Percentiles rank a stretch among this genome's conserved stretches.
Conservation (phyloP, 2,797 vertebrate species). For the Hoplostethus atlanticus region DNA sequence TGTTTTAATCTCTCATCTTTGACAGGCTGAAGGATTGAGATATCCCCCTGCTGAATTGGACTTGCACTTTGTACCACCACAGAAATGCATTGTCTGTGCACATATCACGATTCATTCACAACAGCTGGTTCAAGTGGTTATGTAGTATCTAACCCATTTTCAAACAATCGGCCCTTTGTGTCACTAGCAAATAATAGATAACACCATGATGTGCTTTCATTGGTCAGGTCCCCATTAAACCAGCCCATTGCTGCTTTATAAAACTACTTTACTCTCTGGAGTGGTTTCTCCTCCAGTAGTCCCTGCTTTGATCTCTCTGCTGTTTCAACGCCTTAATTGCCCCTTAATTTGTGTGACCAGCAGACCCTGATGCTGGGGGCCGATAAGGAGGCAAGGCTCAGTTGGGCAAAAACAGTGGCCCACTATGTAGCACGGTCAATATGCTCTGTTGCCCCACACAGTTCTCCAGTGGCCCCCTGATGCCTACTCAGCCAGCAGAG, state of each 20-base stretch:
- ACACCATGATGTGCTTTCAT: conserved; percentile 51
- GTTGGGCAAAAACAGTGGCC: conserved; percentile 78
- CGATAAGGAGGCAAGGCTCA: conserved; percentile 74
- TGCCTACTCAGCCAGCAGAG: conserved; percentile 38
- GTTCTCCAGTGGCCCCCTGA: conserved; percentile 50
- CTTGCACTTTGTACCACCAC: not conserved
- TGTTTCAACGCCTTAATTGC: conserved; percentile 79
- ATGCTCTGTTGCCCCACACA: conserved; percentile 62
- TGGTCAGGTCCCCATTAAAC: conserved; percentile 57
- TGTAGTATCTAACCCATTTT: conserved; percentile 22
- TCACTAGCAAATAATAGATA: conserved; percentile 37
- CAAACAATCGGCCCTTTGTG: conserved; percentile 46
- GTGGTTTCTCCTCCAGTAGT: conserved; percentile 56
- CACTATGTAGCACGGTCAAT: conserved; percentile 62
- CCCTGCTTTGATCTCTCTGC: conserved; percentile 74
- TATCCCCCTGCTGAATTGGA: conserved; percentile 13
- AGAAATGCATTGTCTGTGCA: conserved; percentile 16
- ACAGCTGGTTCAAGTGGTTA: not conserved
- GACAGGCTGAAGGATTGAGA: conserved; percentile 51
- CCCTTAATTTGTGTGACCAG: conserved; percentile 82
- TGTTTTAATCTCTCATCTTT: conserved; percentile 46
- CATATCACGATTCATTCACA: conserved; percentile 14
- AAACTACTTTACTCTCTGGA: conserved; percentile 62
- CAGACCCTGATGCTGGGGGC: conserved; percentile 74
- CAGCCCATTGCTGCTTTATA: conserved; percentile 56